Conservation (phyloP, 2,113 vertebrate species). For the Triplophysa rosa region DNA sequence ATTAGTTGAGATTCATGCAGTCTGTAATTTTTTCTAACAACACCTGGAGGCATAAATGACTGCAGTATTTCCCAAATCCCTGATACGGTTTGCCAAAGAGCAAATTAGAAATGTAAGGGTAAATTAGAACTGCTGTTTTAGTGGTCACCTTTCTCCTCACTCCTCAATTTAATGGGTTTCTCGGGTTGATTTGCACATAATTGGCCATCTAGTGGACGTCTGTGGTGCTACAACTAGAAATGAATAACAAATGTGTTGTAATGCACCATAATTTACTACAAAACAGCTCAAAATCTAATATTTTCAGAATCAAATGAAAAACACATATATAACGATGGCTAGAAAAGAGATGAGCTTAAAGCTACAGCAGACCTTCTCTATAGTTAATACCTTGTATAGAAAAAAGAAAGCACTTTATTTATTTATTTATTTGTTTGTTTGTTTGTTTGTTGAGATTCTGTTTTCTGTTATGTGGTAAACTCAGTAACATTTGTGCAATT, state of each 20-base stretch:
- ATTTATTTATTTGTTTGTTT: neutral
- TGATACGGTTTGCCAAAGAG: neutral
- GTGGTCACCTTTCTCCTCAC: neutral
- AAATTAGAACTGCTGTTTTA: constrained; percentile 16
- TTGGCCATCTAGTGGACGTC: constrained; percentile 48
- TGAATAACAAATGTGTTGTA: no score
- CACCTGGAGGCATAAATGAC: neutral
- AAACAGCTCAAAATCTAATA: neutral
- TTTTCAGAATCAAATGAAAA: neutral
- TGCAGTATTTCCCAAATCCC: neutral
- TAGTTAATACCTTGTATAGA: neutral
- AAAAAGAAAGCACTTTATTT: neutral
- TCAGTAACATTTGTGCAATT: neutral
- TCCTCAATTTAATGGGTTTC: constrained; percentile 7
- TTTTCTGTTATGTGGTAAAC: no score
- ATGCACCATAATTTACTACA: neutral
- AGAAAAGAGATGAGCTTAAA: neutral
- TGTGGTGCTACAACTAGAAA: constrained; percentile 7
- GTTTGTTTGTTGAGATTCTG: neutral
- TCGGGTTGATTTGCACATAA: neutral
- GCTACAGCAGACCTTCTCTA: neutral
- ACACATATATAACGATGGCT: no score
- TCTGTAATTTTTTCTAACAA: constrained; percentile 5
- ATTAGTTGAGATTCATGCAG: constrained; percentile 46
- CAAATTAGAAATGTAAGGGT: neutral